phyloP scores from a whole-genome alignment of 2,888 invertebrate genomes.

The Lasius platythorax region DNA sequence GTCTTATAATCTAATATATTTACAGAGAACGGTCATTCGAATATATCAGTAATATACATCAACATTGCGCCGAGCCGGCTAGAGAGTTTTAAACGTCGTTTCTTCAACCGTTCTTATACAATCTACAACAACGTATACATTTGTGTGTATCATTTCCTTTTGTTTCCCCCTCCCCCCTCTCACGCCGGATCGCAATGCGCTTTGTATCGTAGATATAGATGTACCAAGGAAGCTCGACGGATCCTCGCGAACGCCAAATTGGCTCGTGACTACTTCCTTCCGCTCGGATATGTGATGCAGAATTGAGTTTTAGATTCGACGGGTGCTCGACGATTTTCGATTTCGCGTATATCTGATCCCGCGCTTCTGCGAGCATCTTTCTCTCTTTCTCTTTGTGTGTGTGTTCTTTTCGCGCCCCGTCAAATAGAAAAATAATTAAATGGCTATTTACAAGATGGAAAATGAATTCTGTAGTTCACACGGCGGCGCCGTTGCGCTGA shows the following conservation, averaged over 20 bases:
- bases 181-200: conserved; percentile 62
- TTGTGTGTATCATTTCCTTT: background rate
- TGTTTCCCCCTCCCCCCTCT: conserved; percentile 14
- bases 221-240: conserved; percentile 66
- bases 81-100: conserved; percentile 44
- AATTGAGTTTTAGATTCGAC: conserved; percentile 74
- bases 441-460: conserved; percentile 83
- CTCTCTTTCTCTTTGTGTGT: background rate
- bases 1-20: conserved; percentile 79
- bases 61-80: conserved; percentile 70
- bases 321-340: conserved; percentile 61
- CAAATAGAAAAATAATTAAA: conserved; percentile 84
- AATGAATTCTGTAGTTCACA: conserved; percentile 71
- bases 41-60: conserved; percentile 79
- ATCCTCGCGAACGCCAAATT: conserved; percentile 54
- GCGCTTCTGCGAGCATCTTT: background rate
- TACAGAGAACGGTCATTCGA: conserved; percentile 80
- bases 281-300: conserved; percentile 72
- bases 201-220: conserved; percentile 66
- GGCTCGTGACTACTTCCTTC: conserved; percentile 63
- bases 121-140: background rate
- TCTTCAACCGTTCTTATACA: conserved; percentile 15
- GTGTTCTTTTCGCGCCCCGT: conserved; percentile 63
- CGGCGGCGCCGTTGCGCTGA: conserved; percentile 59
- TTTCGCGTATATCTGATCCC: conserved; percentile 34